A percentile compares a stretch with the other conserved stretches of the same genome.
Evolutionary conservation across 2,797 vertebrate genomes (phyloP).

Genomic region (Argentina silus): DNA sequence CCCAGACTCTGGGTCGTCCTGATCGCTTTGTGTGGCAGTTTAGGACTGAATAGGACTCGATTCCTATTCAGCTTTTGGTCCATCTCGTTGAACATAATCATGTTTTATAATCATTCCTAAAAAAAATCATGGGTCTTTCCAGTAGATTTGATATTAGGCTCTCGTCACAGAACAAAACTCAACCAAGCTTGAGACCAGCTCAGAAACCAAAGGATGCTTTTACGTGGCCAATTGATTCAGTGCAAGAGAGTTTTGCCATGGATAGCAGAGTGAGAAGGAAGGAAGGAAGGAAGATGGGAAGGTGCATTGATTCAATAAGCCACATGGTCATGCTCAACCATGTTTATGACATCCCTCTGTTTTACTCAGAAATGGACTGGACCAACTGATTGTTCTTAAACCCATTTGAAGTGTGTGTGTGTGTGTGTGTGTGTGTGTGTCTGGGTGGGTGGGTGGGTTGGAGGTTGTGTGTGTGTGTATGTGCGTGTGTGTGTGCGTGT

Average conservation of each 20-base stretch:
- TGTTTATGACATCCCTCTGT: no score
- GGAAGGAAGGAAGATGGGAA: neutral
- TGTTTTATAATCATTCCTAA: constrained; percentile 52
- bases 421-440: neutral
- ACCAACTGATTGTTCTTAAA: constrained; percentile 65
- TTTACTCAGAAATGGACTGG: constrained; percentile 41
- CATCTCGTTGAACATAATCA: constrained; percentile 37
- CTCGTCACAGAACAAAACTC: constrained; percentile 27
- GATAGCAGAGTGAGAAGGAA: constrained; percentile 46
- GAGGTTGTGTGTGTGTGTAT: no score
- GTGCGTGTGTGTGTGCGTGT: constrained; percentile 3
- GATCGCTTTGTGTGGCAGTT: constrained; percentile 19
- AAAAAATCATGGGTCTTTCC: constrained; percentile 42
- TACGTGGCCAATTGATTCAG: constrained; percentile 37
- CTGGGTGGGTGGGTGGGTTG: no score
- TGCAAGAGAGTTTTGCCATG: constrained; percentile 40
- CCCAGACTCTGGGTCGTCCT: constrained; percentile 51
- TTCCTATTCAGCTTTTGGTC: constrained; percentile 11
- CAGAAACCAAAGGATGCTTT: constrained; percentile 46
- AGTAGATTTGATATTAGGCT: constrained; percentile 31
- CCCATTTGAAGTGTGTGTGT: constrained; percentile 38
- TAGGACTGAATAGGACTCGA: neutral
- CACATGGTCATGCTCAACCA: no score
- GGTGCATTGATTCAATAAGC: constrained; percentile 6
- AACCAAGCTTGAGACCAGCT: constrained; percentile 27